Evolutionary conservation across 1,140 invertebrate genomes (phyloP).

Genomic region (Neodiprion virginianus): DNA sequence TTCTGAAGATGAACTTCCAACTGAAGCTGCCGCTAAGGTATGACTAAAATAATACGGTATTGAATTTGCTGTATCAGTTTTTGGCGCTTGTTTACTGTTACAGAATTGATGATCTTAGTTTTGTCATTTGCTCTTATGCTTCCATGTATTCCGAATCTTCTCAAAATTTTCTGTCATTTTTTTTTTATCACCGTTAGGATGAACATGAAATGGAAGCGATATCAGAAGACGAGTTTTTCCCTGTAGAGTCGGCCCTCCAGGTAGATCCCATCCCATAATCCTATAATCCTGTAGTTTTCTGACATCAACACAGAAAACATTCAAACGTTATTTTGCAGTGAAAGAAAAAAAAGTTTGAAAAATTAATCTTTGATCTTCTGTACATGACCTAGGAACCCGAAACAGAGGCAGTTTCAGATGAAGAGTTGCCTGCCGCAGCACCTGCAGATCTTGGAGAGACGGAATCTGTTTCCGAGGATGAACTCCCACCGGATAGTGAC

Average conservation of each 20-base stretch:
- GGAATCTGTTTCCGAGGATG: constrained; percentile 83
- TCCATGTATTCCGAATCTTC: neutral
- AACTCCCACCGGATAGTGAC: constrained; percentile 69
- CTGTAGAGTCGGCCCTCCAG: constrained; percentile 32
- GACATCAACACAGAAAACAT: neutral
- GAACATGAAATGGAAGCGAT: constrained; percentile 39
- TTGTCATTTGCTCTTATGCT: neutral
- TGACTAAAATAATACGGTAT: neutral
- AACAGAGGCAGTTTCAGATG: constrained; percentile 75
- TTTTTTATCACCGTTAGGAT: neutral
- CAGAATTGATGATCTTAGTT: too few species aligned
- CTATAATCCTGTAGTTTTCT: constrained; percentile 12
- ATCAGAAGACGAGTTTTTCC: constrained; percentile 39
- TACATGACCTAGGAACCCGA: constrained; percentile 56
- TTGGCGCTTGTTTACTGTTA: neutral
- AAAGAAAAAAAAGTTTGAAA: neutral
- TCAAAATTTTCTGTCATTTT: neutral
- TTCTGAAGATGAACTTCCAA: constrained; percentile 71
- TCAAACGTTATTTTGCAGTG: neutral
- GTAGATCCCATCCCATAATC: constrained; percentile 27
- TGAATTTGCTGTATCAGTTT: neutral
- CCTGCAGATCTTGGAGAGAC: constrained; percentile 81
- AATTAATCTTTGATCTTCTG: neutral
- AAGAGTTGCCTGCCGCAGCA: constrained; percentile 78
- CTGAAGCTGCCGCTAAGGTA: constrained; percentile 56